phyloP scores from a whole-genome alignment of 2,113 vertebrate species.

The Tringa solitaria region DNA sequence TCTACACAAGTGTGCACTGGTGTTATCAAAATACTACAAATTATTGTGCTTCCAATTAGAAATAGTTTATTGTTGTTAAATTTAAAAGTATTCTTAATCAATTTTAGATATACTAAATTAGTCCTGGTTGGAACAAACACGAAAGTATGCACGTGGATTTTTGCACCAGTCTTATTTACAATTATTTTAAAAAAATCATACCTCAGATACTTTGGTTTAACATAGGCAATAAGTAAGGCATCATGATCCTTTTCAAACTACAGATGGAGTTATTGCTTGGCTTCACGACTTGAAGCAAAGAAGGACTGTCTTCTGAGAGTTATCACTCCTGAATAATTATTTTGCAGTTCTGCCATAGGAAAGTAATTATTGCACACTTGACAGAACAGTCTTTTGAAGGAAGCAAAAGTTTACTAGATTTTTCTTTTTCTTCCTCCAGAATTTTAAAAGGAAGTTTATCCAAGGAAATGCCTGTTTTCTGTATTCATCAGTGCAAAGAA shows the following conservation, averaged over 20 bases:
- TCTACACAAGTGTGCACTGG: background rate
- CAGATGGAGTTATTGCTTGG: background rate
- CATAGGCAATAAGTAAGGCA: background rate
- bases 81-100: background rate
- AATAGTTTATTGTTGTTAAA: background rate
- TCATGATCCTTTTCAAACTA: background rate
- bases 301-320: background rate
- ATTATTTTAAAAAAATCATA: background rate
- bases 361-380: background rate
- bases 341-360: background rate
- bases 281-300: background rate
- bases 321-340: background rate
- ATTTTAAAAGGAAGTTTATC: background rate
- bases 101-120: background rate
- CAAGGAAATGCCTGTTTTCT: background rate
- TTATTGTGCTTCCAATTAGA: background rate
- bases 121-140: background rate
- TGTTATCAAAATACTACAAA: background rate
- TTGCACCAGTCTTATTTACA: background rate
- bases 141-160: background rate
- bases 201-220: background rate
- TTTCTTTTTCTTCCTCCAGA: background rate
- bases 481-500: background rate
- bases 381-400: background rate
- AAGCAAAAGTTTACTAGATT: background rate